Evolutionary conservation across 2,888 invertebrate species (phyloP).

Genomic region (Eupithecia abbreviata): DNA sequence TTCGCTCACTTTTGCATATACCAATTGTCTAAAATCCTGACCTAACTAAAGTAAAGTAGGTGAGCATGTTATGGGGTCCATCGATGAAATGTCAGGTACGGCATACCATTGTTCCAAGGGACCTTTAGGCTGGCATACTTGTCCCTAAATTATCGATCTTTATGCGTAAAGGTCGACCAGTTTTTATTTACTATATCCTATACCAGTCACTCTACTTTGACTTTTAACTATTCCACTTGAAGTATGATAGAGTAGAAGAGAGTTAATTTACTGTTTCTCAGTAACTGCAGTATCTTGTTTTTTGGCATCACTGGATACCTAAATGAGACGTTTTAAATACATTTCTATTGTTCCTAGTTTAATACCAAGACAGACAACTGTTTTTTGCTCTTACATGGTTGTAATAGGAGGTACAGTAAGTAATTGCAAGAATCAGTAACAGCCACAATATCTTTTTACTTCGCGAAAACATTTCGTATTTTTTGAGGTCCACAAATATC

Average conservation of each 20-base stretch:
- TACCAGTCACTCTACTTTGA: background rate
- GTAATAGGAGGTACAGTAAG: too few species aligned
- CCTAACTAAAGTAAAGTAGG: conserved; percentile 23
- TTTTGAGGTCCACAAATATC: too few species aligned
- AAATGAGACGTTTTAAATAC: background rate
- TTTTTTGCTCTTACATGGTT: background rate
- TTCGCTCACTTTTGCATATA: background rate
- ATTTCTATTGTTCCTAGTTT: background rate
- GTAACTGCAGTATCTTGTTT: background rate
- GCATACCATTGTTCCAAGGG: background rate
- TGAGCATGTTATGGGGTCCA: conserved; percentile 13
- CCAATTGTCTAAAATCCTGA: conserved; percentile 10
- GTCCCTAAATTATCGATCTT: conserved; percentile 39
- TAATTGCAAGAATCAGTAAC: too few species aligned
- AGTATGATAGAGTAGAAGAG: background rate
- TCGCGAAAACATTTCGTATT: too few species aligned
- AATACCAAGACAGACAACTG: background rate
- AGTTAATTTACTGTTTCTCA: background rate
- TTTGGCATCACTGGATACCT: background rate
- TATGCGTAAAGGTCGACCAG: conserved; percentile 1
- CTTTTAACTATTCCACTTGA: background rate
- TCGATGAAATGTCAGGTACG: conserved; percentile 22
- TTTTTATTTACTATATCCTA: background rate
- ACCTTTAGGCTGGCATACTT: conserved; percentile 12
- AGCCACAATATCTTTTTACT: too few species aligned